Percentiles rank a stretch among this genome's conserved stretches.
These are phyloP conservation scores for Hypomecis punctinalis DNA, from an alignment of 2,888 invertebrate species.

Conservation along the genomic window DNA sequence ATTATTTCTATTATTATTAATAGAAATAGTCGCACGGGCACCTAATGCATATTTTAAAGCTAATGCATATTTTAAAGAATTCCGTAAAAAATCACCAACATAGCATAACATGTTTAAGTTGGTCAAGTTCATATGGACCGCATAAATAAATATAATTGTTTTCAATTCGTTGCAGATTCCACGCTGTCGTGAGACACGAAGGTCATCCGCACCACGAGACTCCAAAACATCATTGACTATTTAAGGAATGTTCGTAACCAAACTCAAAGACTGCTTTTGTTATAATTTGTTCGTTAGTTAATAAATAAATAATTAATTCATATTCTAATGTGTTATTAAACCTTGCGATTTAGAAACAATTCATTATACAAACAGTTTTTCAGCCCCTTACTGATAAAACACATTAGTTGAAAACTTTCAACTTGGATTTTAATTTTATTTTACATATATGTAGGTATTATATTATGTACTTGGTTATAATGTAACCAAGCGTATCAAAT, in stretches of 20 bases:
- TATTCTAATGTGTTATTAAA: neutral
- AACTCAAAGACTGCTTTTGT: slow-evolving; percentile 28
- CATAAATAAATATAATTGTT: neutral
- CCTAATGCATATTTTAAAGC: too few relatives aligned
- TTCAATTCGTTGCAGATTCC: slow-evolving; percentile 50
- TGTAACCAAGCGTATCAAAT: too few relatives aligned
- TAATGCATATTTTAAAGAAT: too few relatives aligned
- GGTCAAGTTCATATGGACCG: slow-evolving; percentile 4
- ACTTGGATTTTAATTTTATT: too few relatives aligned
- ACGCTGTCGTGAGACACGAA: slow-evolving; percentile 56
- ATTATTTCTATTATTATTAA: too few relatives aligned
- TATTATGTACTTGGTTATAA: too few relatives aligned
- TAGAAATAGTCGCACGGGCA: too few relatives aligned
- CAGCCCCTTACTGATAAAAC: neutral
- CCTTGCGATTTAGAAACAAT: too few relatives aligned
- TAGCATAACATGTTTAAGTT: neutral
- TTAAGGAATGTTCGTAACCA: slow-evolving; percentile 19
- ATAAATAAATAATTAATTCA: slow-evolving; percentile 9
- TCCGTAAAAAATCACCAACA: too few relatives aligned
- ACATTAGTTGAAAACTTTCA: too few relatives aligned
- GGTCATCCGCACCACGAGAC: slow-evolving; percentile 47
- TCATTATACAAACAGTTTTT: too few relatives aligned
- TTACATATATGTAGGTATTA: too few relatives aligned
- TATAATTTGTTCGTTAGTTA: slow-evolving; percentile 16
- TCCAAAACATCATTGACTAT: slow-evolving; percentile 30